Evolutionary conservation across 2,888 invertebrate species (phyloP), one percentile per base, ranked within the genome.

Genomic region (Leptinotarsa tumamoca): DNA sequence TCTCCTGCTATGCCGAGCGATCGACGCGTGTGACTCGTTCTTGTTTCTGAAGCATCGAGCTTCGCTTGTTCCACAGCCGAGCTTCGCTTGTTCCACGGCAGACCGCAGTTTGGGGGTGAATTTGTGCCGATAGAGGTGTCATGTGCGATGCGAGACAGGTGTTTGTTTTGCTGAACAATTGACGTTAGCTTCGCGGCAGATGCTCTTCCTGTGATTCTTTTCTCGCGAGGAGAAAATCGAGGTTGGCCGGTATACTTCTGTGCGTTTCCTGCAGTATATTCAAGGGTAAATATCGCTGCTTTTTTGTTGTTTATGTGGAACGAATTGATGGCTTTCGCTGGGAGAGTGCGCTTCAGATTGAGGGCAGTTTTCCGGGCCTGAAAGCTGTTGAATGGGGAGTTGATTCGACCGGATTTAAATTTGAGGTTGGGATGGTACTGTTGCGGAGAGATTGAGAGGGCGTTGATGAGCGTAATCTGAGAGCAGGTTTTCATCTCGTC

Each of bases 141-240:
- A 61, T 61, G 61, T 61, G 61, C 61, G 43, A 43, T 27, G 61
- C 61, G 63, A 63, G 63, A 63, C 63, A 63, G 63, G 63, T 63
- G 63, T 63, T 63, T 63, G 63, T 63, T 63, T 63, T 63, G 43
- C 43, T 33, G n/a, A 27, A 61, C 23, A 61, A 61, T 61, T 17
- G 63, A 63, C 63, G 27, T 17, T 63, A 15, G 27, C 15, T 63
- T 17, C 17, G 27, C 58, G 5, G 23, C 21, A 4, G 58, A 23
- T 63, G 27, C 63, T 27, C n/a, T 43, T 63, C 43, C 63, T 63
- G 63, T 63, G 63, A 63, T 13, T 33, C 18, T 63, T 27, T 27
- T 15, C 13, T 18, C 33, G 63, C 14, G 43, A 13, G 43, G 63
- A 33, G 7, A 63, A 33, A 17, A 15, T 14, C 27, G 63, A 17